Evolutionary conservation across 2,113 vertebrate species (phyloP).

Genomic region (Hucho hucho): DNA sequence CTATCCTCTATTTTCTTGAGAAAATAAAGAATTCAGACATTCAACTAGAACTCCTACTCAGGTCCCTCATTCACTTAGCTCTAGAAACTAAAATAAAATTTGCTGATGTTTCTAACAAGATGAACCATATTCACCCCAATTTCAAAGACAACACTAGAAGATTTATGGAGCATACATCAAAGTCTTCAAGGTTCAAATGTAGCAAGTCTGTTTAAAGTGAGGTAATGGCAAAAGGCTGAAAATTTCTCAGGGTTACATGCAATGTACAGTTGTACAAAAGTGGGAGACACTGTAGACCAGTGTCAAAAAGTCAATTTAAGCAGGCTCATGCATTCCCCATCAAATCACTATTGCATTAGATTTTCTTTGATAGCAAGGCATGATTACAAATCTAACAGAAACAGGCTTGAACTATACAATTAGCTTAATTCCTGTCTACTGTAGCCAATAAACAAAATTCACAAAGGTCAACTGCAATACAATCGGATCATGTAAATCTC

Average conservation of each 20-base stretch:
- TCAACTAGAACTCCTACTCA: conserved; percentile 13
- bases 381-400: conserved; percentile 26
- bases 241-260: conserved; percentile 41
- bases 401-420: no score
- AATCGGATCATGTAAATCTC: background rate
- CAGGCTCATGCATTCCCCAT: background rate
- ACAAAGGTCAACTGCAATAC: background rate
- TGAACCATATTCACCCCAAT: background rate
- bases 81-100: background rate
- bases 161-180: background rate
- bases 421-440: no score
- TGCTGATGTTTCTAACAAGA: background rate
- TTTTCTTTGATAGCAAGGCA: conserved; percentile 40
- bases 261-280: conserved; percentile 32
- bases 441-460: no score
- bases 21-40: conserved; percentile 32
- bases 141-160: background rate
- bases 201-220: background rate
- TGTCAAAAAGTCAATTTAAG: background rate
- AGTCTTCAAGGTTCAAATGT: background rate
- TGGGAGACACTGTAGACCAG: conserved; percentile 29
- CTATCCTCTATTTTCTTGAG: background rate
- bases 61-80: background rate
- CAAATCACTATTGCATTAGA: background rate
- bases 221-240: background rate